These are phyloP conservation scores for Bathynomus jamesi DNA, from an alignment of 1,140 invertebrate genomes.

Conservation along the genomic window DNA sequence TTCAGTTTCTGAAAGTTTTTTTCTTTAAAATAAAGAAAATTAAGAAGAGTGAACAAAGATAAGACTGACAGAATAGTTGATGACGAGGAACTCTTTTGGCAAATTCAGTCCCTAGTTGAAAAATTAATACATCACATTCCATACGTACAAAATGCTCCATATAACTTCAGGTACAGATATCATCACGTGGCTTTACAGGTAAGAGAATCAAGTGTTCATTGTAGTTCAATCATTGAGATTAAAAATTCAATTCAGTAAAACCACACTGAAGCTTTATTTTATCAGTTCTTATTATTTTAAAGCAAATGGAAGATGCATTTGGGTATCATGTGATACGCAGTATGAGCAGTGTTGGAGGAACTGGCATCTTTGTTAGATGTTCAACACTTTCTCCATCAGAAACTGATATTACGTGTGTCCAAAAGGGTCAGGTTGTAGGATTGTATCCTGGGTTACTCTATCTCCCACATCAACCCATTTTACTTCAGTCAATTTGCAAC, in stretches of 20 bases:
- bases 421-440: slow-evolving; percentile 6
- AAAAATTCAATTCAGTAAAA: too few species aligned
- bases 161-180: not conserved
- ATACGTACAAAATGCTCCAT: not conserved
- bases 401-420: not conserved
- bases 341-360: slow-evolving; percentile 3
- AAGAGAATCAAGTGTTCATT: too few species aligned
- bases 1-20: too few species aligned
- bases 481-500: slow-evolving; percentile 47
- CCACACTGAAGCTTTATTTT: not conserved
- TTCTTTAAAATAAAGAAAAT: not conserved
- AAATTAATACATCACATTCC: not conserved
- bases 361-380: not conserved
- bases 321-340: not conserved
- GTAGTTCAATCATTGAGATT: too few species aligned
- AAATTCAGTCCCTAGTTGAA: not conserved
- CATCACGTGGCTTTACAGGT: not conserved
- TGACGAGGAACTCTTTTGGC: not conserved
- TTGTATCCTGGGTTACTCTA: slow-evolving; percentile 14
- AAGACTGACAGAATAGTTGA: not conserved
- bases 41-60: not conserved
- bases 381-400: not conserved
- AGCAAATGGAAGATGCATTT: slow-evolving; percentile 5
- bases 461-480: slow-evolving; percentile 41
- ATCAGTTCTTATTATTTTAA: not conserved